Conservation (phyloP, 2,113 vertebrate genomes). For the Sprattus sprattus region DNA sequence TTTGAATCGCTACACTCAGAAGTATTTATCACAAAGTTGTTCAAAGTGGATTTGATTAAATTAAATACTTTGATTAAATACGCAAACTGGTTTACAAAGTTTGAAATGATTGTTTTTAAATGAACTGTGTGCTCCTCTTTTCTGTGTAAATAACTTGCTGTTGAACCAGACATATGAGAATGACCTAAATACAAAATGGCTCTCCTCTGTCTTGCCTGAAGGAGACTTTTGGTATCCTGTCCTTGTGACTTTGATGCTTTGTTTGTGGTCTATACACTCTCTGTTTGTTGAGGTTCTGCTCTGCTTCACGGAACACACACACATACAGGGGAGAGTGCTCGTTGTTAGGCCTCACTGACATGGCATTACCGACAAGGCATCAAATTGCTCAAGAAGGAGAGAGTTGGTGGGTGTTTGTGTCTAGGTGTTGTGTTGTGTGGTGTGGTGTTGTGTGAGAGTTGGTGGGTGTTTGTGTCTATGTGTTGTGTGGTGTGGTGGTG, state of each 20-base stretch:
- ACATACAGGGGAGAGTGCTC: not conserved
- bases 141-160: not conserved
- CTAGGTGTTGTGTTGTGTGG: too few relatives aligned
- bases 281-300: constrained; percentile 59
- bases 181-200: too few relatives aligned
- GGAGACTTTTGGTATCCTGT: not conserved
- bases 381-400: not conserved
- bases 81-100: too few relatives aligned
- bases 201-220: not conserved
- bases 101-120: not conserved
- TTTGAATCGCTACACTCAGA: too few relatives aligned
- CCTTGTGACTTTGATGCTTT: constrained; percentile 11
- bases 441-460: too few relatives aligned
- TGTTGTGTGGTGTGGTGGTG: too few relatives aligned
- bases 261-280: constrained; percentile 62
- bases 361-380: not conserved
- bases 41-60: too few relatives aligned
- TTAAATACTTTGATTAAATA: too few relatives aligned
- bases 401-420: not conserved
- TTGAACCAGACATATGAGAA: not conserved
- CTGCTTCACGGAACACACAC: constrained; percentile 11
- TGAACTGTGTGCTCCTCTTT: not conserved
- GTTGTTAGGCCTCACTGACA: not conserved
- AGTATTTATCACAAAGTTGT: too few relatives aligned
- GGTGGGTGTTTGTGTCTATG: too few relatives aligned